phyloP scores from a whole-genome alignment of 1,140 invertebrate genomes.

The Elymnias hypermnestra region DNA sequence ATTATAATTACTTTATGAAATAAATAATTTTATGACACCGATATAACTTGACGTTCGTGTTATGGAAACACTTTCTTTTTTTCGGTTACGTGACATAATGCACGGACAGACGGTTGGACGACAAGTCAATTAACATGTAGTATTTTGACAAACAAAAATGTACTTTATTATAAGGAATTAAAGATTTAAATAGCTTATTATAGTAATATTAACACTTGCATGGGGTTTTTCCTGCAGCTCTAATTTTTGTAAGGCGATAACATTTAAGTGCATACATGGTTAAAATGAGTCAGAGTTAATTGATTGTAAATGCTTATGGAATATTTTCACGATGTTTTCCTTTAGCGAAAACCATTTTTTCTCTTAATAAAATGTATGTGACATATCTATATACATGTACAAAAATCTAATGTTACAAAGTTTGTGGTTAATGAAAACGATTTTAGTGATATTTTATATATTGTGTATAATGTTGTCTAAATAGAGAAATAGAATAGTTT shows the following conservation, averaged over 20 bases:
- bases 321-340: too few relatives aligned
- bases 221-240: conserved; percentile 8
- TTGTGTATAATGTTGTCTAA: too few relatives aligned
- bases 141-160: not conserved
- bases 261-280: not conserved
- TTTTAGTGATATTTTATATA: too few relatives aligned
- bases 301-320: too few relatives aligned
- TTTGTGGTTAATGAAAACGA: too few relatives aligned
- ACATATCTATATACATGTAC: too few relatives aligned
- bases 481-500: too few relatives aligned
- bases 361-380: too few relatives aligned
- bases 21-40: too few relatives aligned
- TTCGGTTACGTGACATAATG: conserved; percentile 23
- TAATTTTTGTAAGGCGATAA: conserved; percentile 7
- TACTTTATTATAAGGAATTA: not conserved
- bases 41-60: not conserved
- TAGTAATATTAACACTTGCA: not conserved
- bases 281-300: not conserved
- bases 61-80: conserved; percentile 18
- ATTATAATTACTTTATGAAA: too few relatives aligned
- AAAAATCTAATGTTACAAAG: too few relatives aligned
- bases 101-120: conserved; percentile 25
- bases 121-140: conserved; percentile 20
- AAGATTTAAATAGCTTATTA: not conserved
- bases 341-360: too few relatives aligned